Base-by-base conservation (phyloP, 2,113 vertebrate species). In the Pantherophis guttatus region DNA sequence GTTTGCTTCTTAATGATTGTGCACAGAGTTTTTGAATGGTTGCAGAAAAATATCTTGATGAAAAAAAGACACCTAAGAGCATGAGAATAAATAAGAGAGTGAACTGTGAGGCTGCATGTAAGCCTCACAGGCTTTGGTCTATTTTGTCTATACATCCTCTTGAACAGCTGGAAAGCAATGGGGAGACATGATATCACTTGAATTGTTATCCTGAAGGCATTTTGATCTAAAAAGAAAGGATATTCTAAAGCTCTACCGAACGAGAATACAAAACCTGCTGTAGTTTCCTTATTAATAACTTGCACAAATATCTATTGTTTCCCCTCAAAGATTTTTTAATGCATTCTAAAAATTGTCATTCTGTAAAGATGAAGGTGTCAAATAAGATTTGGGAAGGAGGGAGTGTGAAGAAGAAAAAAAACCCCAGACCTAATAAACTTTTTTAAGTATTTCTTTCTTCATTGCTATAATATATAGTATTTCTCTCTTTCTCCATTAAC, bases 1-100 rank as follows among this genome's bases (percentile, higher is more conserved):
- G 59, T 93, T 93, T 95, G 94, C 93, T 94, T 95, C 88, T 93
- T 92, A 89, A 1, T 94, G 91, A 88, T 88, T 93, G 10, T 92
- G 81, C 33, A 87, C 2, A 65, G 87, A 94, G 23, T 8, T 10
- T 53, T 55, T 93, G 59, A 90, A 95, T 91, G 87, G 85, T 92
- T 94, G 94, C 3, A 92, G 91, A 50, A 93, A 94, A 95, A 90
- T 86, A 62, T 10, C 24, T 62, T 62, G 29, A 62, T 62, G 9
- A 58, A 62, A 62, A 58, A 62, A 62, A 62, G 59, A 62, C 24
- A 26, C 59, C 10, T 62, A 58, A 1, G 19, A 58, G 21, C 19
- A 58, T 58, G 24, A 62, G 9, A 62, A 62, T 62, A 62, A 62
- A 62, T 26, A 62, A 62, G 9, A 12, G 24, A 62, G 59, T 62